Base-by-base conservation (phyloP, 2,797 vertebrate species). In the Falco rusticolus region DNA sequence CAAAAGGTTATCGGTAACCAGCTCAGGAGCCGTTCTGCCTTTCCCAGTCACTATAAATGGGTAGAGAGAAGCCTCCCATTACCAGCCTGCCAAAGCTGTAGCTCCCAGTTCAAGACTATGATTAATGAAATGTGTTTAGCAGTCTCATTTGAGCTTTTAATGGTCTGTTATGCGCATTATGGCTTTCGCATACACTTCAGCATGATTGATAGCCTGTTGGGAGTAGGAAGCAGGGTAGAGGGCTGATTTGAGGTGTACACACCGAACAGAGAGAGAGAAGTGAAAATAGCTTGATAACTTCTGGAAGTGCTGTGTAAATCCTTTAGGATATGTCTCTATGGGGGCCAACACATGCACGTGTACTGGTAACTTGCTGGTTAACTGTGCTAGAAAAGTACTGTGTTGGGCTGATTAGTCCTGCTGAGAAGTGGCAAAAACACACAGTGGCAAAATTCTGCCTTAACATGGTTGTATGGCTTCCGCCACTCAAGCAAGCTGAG, bases 71-170 rank as follows among this genome's bases (percentile, higher is more conserved):
- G 22, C 28, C 14, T 83, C 82, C 53, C 19, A 13, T 82, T 89
- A 71, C 28, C 84, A 79, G 51, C 59, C 37, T 76, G 28, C 33
- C 45, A 75, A 90, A 91, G 63, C 53, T 79, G 50, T 74, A 51
- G 39, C 43, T 96, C 60, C 81, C 63, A 43, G 70, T 94, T 95
- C 89, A 88, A 92, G 68, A 82, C 83, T 87, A 28, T 97, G 96
- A 97, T 97, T 96, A 96, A 97, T 97, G 94, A 74, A 94, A 96
- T 80, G 64, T 90, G 89, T 97, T 97, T 93, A 94, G 91, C 78
- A 86, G 85, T 96, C 85, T 97, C 83, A 91, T 97, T 95, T 70
- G 47, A 94, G 94, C 61, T 87, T 95, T 95, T 95, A 96, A 95
- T 95, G 84, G 78, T 94, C 81, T 95, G 90, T 95, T 97, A 87